These are phyloP conservation scores for Rhagoletis pomonella DNA, from an alignment of 1,140 invertebrate species.

Conservation along the genomic window DNA sequence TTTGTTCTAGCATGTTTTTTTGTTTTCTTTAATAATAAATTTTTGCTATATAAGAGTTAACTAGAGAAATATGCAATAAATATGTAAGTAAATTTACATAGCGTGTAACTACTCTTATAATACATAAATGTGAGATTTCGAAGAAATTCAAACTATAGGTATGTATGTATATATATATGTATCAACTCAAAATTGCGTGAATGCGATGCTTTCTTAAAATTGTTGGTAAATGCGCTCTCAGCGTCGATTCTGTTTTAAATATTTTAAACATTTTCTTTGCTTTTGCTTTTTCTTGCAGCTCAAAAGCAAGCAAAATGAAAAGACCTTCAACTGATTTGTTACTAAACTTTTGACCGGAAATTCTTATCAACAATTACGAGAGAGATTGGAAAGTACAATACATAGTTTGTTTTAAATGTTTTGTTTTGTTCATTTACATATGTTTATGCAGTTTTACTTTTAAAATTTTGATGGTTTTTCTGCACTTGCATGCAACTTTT, in stretches of 20 bases:
- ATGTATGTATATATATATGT: slow-evolving; percentile 25
- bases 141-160: slow-evolving; percentile 1
- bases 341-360: slow-evolving; percentile 43
- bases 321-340: slow-evolving; percentile 30
- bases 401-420: slow-evolving; percentile 13
- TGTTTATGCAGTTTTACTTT: background rate
- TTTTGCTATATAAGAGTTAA: slow-evolving; percentile 53
- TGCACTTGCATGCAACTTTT: slow-evolving; percentile 8
- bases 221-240: slow-evolving; percentile 52
- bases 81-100: slow-evolving; percentile 47
- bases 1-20: slow-evolving; percentile 30
- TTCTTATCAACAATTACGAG: slow-evolving; percentile 48
- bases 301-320: slow-evolving; percentile 52
- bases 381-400: slow-evolving; percentile 48
- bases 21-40: slow-evolving; percentile 31
- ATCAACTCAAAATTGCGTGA: slow-evolving; percentile 40
- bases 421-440: background rate
- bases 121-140: slow-evolving; percentile 45
- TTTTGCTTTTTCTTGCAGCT: slow-evolving; percentile 11
- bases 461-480: slow-evolving; percentile 1
- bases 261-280: background rate
- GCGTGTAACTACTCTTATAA: slow-evolving; percentile 18
- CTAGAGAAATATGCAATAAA: slow-evolving; percentile 51
- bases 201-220: slow-evolving; percentile 19
- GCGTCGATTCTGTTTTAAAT: slow-evolving; percentile 31